A percentile compares a stretch with the other conserved stretches of the same genome.
Evolutionary conservation across 1,140 invertebrate species (phyloP).

Genomic region (Lutraria rhynchaena): DNA sequence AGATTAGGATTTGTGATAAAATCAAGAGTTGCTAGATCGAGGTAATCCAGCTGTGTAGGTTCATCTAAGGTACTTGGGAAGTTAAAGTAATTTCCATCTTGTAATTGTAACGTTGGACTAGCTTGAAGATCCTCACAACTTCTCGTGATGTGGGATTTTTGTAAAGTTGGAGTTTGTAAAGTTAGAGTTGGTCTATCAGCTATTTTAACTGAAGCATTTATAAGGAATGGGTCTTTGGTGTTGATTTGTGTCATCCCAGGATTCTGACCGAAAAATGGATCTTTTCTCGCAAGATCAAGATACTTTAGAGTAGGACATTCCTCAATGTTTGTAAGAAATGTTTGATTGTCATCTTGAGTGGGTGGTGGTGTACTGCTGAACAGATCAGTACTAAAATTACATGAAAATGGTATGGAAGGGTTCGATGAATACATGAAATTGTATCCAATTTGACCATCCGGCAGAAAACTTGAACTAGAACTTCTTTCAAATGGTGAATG

Average conservation of each 20-base stretch:
- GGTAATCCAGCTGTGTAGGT: slow-evolving; percentile 55
- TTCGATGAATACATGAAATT: slow-evolving; percentile 33
- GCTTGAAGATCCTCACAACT: slow-evolving; percentile 50
- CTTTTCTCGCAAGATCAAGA: slow-evolving; percentile 54
- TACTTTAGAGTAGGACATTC: slow-evolving; percentile 35
- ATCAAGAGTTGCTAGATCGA: slow-evolving; percentile 53
- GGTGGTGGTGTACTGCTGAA: slow-evolving; percentile 20
- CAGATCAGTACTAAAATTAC: slow-evolving; percentile 36
- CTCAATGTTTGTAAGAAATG: slow-evolving; percentile 39
- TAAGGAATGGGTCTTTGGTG: slow-evolving; percentile 53
- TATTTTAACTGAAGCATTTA: slow-evolving; percentile 44
- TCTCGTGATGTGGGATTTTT: slow-evolving; percentile 33
- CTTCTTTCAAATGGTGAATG: slow-evolving; percentile 52
- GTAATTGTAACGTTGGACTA: slow-evolving; percentile 21
- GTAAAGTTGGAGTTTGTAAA: neutral
- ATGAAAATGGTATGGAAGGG: slow-evolving; percentile 37
- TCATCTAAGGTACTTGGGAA: slow-evolving; percentile 57
- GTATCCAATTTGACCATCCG: slow-evolving; percentile 35
- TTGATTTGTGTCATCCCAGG: slow-evolving; percentile 33
- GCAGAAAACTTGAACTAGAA: slow-evolving; percentile 11
- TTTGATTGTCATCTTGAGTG: slow-evolving; percentile 17
- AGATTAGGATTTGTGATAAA: slow-evolving; percentile 56
- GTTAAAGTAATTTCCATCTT: slow-evolving; percentile 54
- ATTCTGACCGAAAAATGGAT: slow-evolving; percentile 51
- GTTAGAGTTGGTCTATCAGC: neutral